These are phyloP conservation scores for Phasianus colchicus DNA, from an alignment of 2,113 vertebrate genomes.

Conservation along the genomic window DNA sequence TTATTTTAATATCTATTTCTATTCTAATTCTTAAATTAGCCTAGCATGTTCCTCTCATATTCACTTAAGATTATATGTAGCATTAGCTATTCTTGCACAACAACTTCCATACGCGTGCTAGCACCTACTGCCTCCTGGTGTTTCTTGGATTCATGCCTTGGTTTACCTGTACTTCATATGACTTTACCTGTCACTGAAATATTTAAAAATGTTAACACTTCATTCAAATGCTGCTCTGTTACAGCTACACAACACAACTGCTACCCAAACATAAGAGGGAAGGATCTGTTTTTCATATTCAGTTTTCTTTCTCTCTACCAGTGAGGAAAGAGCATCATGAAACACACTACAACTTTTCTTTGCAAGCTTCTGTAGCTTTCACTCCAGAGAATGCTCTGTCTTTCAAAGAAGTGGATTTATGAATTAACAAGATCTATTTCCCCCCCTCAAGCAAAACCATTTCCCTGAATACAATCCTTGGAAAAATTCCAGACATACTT, in stretches of 20 bases:
- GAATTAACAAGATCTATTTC: not conserved
- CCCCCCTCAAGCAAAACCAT: not conserved
- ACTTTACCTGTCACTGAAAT: not conserved
- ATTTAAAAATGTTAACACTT: constrained; percentile 15
- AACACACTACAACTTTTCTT: not conserved
- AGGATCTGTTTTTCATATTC: not conserved
- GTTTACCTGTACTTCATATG: constrained; percentile 8
- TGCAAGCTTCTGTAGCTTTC: not conserved
- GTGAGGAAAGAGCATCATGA: not conserved
- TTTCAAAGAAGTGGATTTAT: not conserved
- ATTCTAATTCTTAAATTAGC: constrained; percentile 41
- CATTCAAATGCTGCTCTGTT: not conserved
- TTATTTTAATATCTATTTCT: constrained; percentile 40
- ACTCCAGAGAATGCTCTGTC: not conserved
- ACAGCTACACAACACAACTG: not conserved
- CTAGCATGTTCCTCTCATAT: constrained; percentile 10
- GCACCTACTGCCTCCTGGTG: constrained; percentile 12
- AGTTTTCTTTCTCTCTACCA: not conserved
- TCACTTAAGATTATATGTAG: not conserved
- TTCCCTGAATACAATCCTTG: not conserved
- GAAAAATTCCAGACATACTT: not conserved
- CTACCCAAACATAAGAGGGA: not conserved
- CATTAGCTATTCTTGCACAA: not conserved
- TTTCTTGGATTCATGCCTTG: constrained; percentile 5
- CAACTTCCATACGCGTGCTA: not conserved